Conservation (phyloP, 2,888 invertebrate genomes). For the Thecocarcelia acutangulata region DNA sequence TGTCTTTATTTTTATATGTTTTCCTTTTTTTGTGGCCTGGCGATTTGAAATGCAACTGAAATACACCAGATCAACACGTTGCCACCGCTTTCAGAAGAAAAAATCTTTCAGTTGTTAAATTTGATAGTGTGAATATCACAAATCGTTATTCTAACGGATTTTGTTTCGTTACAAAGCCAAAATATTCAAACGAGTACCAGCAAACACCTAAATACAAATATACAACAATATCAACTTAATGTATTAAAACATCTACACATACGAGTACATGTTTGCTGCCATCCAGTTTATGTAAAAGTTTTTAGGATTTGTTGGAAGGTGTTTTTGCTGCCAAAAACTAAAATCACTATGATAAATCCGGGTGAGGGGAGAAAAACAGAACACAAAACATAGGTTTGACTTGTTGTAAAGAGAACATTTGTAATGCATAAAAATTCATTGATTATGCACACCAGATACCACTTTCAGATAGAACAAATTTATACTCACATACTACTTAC, state of each 20-base stretch:
- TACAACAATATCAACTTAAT: constrained; percentile 14
- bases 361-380: constrained; percentile 6
- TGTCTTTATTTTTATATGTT: constrained; percentile 5
- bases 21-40: neutral
- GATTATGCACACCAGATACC: constrained; percentile 67
- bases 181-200: constrained; percentile 15
- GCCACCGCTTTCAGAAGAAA: constrained; percentile 13
- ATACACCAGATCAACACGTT: constrained; percentile 60
- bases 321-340: constrained; percentile 49
- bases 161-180: constrained; percentile 44
- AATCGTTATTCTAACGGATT: constrained; percentile 69
- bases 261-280: neutral
- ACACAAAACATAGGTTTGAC: neutral
- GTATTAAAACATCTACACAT: neutral
- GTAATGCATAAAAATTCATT: constrained; percentile 63
- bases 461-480: constrained; percentile 31
- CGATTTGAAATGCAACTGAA: constrained; percentile 64
- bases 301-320: constrained; percentile 55
- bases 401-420: constrained; percentile 54
- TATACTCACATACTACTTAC: neutral
- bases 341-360: constrained; percentile 43
- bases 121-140: constrained; percentile 68
- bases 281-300: constrained; percentile 27
- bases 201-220: constrained; percentile 11
- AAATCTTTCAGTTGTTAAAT: constrained; percentile 62